Conservation (phyloP, 1,140 invertebrate species). For the Argopecten irradians region DNA sequence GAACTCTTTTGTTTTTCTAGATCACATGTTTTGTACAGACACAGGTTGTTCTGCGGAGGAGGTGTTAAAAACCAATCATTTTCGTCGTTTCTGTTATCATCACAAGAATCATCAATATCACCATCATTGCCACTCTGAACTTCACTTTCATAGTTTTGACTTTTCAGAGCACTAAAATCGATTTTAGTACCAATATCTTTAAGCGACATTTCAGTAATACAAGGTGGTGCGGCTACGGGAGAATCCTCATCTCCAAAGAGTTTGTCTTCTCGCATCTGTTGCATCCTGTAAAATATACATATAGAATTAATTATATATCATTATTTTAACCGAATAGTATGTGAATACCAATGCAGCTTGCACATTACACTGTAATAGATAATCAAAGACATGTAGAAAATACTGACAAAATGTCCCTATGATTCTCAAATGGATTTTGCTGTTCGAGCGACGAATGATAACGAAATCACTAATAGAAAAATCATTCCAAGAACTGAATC, state of each 20-base stretch:
- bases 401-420: no score
- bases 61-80: not conserved
- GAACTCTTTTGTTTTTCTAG: not conserved
- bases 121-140: constrained; percentile 23
- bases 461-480: no score
- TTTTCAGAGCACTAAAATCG: constrained; percentile 54
- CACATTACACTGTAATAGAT: no score
- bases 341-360: no score
- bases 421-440: no score
- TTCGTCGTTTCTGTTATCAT: constrained; percentile 41
- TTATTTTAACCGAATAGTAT: no score
- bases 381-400: no score
- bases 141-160: constrained; percentile 34
- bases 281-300: constrained; percentile 58
- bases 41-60: not conserved
- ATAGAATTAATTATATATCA: no score
- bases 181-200: constrained; percentile 61
- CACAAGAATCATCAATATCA: constrained; percentile 38
- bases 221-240: constrained; percentile 44
- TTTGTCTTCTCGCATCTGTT: constrained; percentile 65
- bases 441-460: no score
- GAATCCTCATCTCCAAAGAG: constrained; percentile 61
- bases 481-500: no score
- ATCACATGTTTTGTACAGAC: not conserved
- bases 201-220: constrained; percentile 67